phyloP scores from a whole-genome alignment of 2,888 invertebrate species.

The Heliconius sara region DNA sequence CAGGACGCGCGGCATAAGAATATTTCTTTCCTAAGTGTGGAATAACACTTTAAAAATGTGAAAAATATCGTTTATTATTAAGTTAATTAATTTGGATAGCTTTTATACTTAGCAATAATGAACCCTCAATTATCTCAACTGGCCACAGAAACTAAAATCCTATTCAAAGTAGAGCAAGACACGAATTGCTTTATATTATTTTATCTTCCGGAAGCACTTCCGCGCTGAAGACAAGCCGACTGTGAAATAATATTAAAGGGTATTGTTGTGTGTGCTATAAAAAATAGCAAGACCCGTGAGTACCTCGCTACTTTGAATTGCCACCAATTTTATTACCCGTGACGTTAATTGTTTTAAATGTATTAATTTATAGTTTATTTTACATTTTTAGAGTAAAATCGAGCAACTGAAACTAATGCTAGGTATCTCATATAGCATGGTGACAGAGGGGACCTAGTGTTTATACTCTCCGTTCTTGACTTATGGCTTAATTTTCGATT shows the following conservation, averaged over 20 bases:
- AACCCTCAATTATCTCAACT: too few relatives aligned
- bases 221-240: constrained; percentile 33
- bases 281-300: background rate
- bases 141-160: too few relatives aligned
- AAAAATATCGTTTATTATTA: too few relatives aligned
- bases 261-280: constrained; percentile 5
- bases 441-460: background rate
- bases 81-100: too few relatives aligned
- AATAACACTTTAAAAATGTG: too few relatives aligned
- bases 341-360: constrained; percentile 10
- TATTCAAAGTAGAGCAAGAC: background rate
- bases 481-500: background rate
- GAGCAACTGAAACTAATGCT: too few relatives aligned
- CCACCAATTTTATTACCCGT: constrained; percentile 30
- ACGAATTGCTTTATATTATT: background rate
- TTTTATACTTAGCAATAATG: too few relatives aligned
- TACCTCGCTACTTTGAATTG: background rate
- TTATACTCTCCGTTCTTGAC: background rate
- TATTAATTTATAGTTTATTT: background rate
- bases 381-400: background rate
- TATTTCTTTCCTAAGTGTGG: too few relatives aligned
- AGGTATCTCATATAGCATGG: too few relatives aligned
- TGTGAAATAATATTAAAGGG: constrained; percentile 33
- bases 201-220: constrained; percentile 30
- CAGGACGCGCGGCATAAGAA: too few relatives aligned